phyloP scores from a whole-genome alignment of 2,888 invertebrate species.

The Thymelicus sylvestris region DNA sequence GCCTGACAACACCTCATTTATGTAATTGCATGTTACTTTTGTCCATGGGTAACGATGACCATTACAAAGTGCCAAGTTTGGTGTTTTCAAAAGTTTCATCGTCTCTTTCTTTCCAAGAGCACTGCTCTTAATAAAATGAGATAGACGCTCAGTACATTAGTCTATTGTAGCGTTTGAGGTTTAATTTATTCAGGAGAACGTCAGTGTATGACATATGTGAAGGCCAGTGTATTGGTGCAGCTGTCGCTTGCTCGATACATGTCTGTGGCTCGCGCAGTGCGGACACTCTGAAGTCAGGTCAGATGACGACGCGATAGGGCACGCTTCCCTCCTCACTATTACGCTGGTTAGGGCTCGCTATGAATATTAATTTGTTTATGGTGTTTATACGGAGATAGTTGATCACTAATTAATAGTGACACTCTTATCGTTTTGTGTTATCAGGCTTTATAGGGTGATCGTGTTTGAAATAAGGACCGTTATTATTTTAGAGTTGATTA shows the following conservation, averaged over 20 bases:
- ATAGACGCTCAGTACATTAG: too few species aligned
- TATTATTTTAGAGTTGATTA: too few species aligned
- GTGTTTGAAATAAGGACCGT: too few species aligned
- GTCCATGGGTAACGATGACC: too few species aligned
- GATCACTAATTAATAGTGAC: conserved; percentile 29
- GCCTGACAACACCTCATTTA: too few species aligned
- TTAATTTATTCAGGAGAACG: not conserved
- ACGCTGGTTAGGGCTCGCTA: conserved; percentile 46
- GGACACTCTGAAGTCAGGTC: conserved; percentile 52
- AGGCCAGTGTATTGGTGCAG: not conserved
- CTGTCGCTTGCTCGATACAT: conserved; percentile 1
- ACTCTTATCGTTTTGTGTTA: not conserved
- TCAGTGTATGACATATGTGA: not conserved
- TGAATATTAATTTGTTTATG: conserved; percentile 53
- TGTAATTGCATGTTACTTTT: too few species aligned
- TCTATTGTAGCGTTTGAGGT: too few species aligned
- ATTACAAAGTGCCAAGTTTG: too few species aligned
- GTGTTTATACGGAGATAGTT: conserved; percentile 25
- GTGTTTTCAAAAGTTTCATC: too few species aligned
- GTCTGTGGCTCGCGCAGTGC: not conserved
- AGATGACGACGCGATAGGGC: conserved; percentile 69
- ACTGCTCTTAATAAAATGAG: too few species aligned
- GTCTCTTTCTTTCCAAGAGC: too few species aligned
- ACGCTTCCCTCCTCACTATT: conserved; percentile 55
- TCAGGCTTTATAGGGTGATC: not conserved